Percentiles rank a stretch among this genome's conserved stretches.
phyloP scores from a whole-genome alignment of 2,113 vertebrate species.

The Nannobrachium achirus region DNA sequence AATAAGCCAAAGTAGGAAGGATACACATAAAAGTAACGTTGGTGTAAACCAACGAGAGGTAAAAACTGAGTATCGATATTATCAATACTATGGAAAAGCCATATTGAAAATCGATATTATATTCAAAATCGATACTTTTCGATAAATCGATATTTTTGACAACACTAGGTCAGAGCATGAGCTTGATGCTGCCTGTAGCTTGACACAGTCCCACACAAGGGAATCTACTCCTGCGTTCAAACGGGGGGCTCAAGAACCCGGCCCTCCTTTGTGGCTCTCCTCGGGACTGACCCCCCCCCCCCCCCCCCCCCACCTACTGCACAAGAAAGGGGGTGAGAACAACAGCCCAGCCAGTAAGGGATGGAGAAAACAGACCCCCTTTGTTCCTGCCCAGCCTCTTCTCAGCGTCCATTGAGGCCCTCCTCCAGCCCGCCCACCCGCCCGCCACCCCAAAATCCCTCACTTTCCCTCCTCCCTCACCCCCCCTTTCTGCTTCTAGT shows the following conservation, averaged over 20 bases:
- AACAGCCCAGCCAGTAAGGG: conserved; percentile 89
- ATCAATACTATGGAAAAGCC: too few relatives aligned
- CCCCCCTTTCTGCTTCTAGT: conserved; percentile 12
- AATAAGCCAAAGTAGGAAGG: too few relatives aligned
- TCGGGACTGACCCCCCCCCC: conserved; percentile 86
- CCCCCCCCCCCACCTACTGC: conserved; percentile 77
- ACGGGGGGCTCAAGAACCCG: conserved; percentile 79
- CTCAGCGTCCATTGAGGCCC: conserved; percentile 88
- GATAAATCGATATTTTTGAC: too few relatives aligned
- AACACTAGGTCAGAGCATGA: conserved; percentile 50
- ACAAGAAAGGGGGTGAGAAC: conserved; percentile 90
- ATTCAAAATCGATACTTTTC: too few relatives aligned
- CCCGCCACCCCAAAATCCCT: conserved; percentile 40
- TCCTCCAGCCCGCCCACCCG: conserved; percentile 80
- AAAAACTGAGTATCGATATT: too few relatives aligned
- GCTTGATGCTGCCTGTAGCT: conserved; percentile 16
- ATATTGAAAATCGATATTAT: too few relatives aligned
- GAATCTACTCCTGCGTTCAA: conserved; percentile 77
- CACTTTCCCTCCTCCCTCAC: conserved; percentile 21
- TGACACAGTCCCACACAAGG: conserved; percentile 39
- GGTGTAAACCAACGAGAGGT: too few relatives aligned
- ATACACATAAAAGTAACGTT: too few relatives aligned
- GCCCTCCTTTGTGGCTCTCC: conserved; percentile 86
- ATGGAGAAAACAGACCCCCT: conserved; percentile 91
- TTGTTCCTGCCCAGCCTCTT: conserved; percentile 86